Evolutionary conservation across 2,797 vertebrate genomes (phyloP), one percentile per base, ranked within the genome.

Genomic region (Microctenopoma stevenorrisi): DNA sequence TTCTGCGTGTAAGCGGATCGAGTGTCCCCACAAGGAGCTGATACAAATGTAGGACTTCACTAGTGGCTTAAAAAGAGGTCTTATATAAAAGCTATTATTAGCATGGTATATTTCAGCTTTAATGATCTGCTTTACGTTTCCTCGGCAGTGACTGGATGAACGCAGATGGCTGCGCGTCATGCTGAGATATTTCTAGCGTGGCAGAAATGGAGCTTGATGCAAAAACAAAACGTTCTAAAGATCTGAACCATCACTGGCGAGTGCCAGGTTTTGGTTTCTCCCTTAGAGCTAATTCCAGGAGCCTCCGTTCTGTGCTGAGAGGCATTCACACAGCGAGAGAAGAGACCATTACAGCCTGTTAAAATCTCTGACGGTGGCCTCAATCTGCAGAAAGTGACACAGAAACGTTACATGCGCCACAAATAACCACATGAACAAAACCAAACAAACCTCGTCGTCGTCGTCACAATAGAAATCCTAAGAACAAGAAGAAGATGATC

Each of bases 121-220:
- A 43, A 12, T 16, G 44, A 22, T 61, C 58, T 28, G 16, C 18
- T 62, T 52, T 50, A 3, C 25, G 37, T 38, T 53, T 55, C 25
- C 42, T 30, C 16, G 28, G 25, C 11, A 57, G 35, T 49, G 47
- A 38, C 30, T 5, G 35, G 5, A 53, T 49, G 33, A 44, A 49
- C 46, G 9, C 66, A 64, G 66, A 68, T 74, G 73, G 69, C 54
- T 0, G 7, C 49, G 51, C 52, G 11, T 69, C 64, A 47, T 48
- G 18, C 28, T 13, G 43, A 61, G 75, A 70, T 65, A 62, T 61
- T 61, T 76, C 49, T 60, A 52, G 57, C 53, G 7, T 46, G 47
- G 33, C 7, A 7, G 52, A 40, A 57, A 46, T 18, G 12, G 54
- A 55, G 48, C 60, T 53, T 43, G 56, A 42, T 59, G 46, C 51